These are phyloP conservation scores for Aplysina aerophoba DNA, from an alignment of 37 sponge, comb jelly and placozoan species.

Conservation along the genomic window DNA sequence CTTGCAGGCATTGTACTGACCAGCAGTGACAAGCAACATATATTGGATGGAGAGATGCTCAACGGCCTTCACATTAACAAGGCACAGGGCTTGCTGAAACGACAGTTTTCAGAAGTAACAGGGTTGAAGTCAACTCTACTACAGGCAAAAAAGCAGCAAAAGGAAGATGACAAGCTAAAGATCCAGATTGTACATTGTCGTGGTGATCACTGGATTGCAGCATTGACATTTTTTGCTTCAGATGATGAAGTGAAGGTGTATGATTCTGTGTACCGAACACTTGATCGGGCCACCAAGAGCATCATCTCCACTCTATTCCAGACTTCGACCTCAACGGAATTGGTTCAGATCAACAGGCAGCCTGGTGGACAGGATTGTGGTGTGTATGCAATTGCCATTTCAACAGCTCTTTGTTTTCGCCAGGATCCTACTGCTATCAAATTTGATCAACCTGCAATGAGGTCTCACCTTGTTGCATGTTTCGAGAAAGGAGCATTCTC, in stretches of 20 bases:
- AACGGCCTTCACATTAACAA: neutral
- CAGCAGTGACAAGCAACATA: slow-evolving; percentile 18
- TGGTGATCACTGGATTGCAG: slow-evolving; percentile 55
- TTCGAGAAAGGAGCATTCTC: slow-evolving; percentile 27
- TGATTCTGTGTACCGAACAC: slow-evolving; percentile 17
- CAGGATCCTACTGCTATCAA: slow-evolving; percentile 30
- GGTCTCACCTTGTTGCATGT: slow-evolving; percentile 50
- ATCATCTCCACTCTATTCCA: slow-evolving; percentile 10
- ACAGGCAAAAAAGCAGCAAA: slow-evolving; percentile 3
- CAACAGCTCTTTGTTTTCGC: slow-evolving; percentile 33
- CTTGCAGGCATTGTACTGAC: slow-evolving; percentile 26
- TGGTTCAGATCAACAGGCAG: slow-evolving; percentile 25
- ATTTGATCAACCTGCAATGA: slow-evolving; percentile 45
- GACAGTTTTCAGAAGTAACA: slow-evolving; percentile 24
- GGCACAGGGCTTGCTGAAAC: slow-evolving; percentile 15
- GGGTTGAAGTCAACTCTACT: slow-evolving; percentile 25
- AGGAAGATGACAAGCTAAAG: slow-evolving; percentile 13
- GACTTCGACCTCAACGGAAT: slow-evolving; percentile 11
- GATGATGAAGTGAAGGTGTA: slow-evolving; percentile 25
- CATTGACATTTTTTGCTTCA: slow-evolving; percentile 32
- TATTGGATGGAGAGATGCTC: slow-evolving; percentile 1
- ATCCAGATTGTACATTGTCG: slow-evolving; percentile 5
- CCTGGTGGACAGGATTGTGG: slow-evolving; percentile 22
- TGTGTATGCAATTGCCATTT: slow-evolving; percentile 16
- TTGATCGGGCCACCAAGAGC: slow-evolving; percentile 18